A percentile compares a stretch with the other conserved stretches of the same genome.
phyloP scores from a whole-genome alignment of 2,113 vertebrate species.

The Aegypius monachus region DNA sequence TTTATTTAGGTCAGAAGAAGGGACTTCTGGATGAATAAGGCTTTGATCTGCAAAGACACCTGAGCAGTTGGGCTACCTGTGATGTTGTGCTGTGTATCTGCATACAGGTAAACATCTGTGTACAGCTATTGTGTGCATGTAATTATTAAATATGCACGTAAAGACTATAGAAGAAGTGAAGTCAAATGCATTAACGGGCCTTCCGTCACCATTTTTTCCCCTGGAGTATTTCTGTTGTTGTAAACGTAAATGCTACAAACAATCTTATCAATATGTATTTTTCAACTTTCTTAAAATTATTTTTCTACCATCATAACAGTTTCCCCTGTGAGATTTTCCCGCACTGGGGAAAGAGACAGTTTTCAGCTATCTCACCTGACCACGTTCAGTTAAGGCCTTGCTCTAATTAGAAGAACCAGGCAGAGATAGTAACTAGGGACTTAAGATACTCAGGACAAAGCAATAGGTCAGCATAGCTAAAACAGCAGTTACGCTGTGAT shows the following conservation, averaged over 20 bases:
- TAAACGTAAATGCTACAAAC: not conserved
- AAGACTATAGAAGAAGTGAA: not conserved
- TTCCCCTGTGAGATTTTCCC: not conserved
- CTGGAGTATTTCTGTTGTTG: not conserved
- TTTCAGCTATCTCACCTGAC: not conserved
- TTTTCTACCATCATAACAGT: not conserved
- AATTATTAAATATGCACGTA: not conserved
- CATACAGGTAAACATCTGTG: not conserved
- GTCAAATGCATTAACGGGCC: not conserved
- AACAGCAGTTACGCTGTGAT: not conserved
- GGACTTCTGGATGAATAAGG: not conserved
- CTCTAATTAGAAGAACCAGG: not conserved
- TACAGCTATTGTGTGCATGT: not conserved
- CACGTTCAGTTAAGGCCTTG: not conserved
- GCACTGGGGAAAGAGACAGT: accelerated
- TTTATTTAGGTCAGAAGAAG: not conserved
- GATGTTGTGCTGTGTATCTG: not conserved
- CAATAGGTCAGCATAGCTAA: not conserved
- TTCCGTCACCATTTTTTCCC: not conserved
- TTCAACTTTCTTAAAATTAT: not conserved
- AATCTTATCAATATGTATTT: not conserved
- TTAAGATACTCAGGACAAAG: not conserved
- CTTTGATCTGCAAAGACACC: not conserved
- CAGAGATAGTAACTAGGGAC: not conserved
- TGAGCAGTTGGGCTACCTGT: not conserved